A percentile compares a stretch with the other conserved stretches of the same genome.
phyloP scores from a whole-genome alignment of 2,113 vertebrate genomes.

The Fukomys damarensis region DNA sequence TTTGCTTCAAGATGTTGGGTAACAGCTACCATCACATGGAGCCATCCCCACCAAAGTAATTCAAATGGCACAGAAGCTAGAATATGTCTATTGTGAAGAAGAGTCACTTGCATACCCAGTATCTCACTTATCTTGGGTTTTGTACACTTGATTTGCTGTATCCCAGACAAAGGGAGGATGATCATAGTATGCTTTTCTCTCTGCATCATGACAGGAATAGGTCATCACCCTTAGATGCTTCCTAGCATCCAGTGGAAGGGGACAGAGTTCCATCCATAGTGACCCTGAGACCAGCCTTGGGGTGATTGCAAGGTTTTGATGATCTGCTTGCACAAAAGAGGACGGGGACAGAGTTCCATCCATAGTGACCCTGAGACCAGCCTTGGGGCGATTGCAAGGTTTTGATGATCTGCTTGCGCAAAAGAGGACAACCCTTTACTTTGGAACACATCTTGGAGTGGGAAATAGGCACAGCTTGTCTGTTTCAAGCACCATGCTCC shows the following conservation, averaged over 20 bases:
- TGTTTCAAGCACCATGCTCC: slow-evolving; percentile 18
- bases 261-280: not conserved
- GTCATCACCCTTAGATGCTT: not conserved
- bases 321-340: not conserved
- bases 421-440: not conserved
- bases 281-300: not conserved
- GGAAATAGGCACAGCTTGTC: not conserved
- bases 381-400: not conserved
- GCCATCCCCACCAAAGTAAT: not conserved
- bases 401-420: not conserved
- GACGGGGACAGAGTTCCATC: not conserved
- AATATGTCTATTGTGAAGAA: not conserved
- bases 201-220: not conserved
- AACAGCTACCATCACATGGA: not conserved
- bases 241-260: not conserved
- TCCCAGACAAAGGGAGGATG: not conserved
- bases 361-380: not conserved
- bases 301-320: not conserved
- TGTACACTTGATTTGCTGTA: slow-evolving; percentile 11
- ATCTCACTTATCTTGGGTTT: not conserved
- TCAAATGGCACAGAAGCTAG: not conserved
- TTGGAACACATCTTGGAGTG: not conserved
- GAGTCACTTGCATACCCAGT: not conserved
- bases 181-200: not conserved
- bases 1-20: not conserved